Conservation (phyloP, 2,113 vertebrate genomes). For the Ovibos moschatus region DNA sequence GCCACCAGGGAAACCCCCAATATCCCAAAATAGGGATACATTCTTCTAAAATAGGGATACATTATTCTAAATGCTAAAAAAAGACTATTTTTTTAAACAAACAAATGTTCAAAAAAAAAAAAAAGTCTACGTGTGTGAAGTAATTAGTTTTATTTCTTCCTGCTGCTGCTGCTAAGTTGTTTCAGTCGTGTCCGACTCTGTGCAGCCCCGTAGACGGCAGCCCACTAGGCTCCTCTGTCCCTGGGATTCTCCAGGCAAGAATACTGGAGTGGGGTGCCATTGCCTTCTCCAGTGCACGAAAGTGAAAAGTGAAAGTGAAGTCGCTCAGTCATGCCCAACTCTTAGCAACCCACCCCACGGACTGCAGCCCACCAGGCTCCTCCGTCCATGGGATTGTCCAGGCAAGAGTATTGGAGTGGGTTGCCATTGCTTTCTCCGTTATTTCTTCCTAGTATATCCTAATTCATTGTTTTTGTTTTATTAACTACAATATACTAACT, state of each 20-base stretch:
- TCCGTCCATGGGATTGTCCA: background rate
- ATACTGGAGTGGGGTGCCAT: background rate
- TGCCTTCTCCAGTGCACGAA: background rate
- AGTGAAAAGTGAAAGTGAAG: background rate
- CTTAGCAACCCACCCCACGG: background rate
- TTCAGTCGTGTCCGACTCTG: background rate
- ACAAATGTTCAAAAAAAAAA: background rate
- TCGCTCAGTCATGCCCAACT: accelerated
- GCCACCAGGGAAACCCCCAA: background rate
- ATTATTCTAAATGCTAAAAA: background rate
- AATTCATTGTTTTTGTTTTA: conserved; percentile 3
- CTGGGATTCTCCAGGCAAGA: background rate
- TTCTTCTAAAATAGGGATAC: background rate
- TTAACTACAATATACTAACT: background rate
- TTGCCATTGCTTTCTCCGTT: background rate
- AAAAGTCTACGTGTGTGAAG: background rate
- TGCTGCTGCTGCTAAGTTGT: background rate
- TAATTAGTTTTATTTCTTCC: background rate
- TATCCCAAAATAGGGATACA: background rate
- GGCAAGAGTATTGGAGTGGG: background rate
- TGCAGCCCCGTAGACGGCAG: accelerated
- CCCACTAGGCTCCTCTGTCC: background rate
- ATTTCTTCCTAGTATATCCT: background rate
- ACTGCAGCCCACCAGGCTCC: background rate
- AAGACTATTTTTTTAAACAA: background rate